Base-by-base conservation (phyloP, 2,888 invertebrate species). In the Zaprionus lineosus region DNA sequence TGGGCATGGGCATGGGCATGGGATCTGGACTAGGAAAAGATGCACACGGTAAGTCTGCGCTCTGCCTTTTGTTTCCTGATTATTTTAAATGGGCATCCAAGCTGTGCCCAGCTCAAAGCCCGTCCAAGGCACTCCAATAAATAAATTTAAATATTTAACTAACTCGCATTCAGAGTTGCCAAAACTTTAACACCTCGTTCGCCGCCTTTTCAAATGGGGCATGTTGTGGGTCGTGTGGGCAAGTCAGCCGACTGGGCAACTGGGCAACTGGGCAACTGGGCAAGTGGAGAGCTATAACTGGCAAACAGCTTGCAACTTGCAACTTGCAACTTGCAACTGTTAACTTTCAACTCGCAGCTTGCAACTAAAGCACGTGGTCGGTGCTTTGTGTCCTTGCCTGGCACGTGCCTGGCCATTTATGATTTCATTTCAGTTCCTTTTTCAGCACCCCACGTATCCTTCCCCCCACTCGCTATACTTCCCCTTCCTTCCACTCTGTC, bases 31-130 rank as follows among this genome's bases (percentile, higher is more conserved):
- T 59, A 5, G 74, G 78, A 69, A 89, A 89, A 74, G 88, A 89
- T 76, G 86, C 86, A 69, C 88, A 89, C 78, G 88, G 88, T 89
- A 86, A 89, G 88, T 88, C 59, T 47, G 37, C 19, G 11, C 31
- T 34, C 34, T 41, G 26, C 41, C 28, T 43, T 63, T 39, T 53
- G 53, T 59, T 55, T 65, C 40, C 47, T 75, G 74, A 84, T 81
- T 81, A 84, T 81, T 84, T 79, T 81, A 77, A 79, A 84, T 73
- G 74, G 40, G 6, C 43, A 52, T 41, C 37, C 29, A 39, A 50
- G 53, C 55, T 21, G 12, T 29, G 28, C 28, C 8, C 2, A 24
- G 11, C 18, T n/a, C 16, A 18, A 6, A 14, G 37, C 39, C 34
- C 18, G 29, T 48, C 58, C 55, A 31, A 43, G 39, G 51, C 62